A percentile compares a stretch with the other conserved stretches of the same genome.
These are phyloP conservation scores for Diorhabda carinulata DNA, from an alignment of 1,140 invertebrate genomes.

Conservation along the genomic window DNA sequence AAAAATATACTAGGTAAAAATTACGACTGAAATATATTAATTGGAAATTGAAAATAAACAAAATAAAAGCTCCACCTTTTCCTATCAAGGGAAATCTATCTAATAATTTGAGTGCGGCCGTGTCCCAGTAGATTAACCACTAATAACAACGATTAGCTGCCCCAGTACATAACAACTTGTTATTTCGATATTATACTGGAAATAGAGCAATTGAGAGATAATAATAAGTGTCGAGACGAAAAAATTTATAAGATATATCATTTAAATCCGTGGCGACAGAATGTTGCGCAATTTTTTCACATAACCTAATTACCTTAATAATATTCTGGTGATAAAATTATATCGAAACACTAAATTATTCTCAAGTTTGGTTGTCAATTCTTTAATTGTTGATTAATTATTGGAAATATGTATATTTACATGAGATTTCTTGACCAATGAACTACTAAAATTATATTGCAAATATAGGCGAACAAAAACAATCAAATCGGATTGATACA, in stretches of 20 bases:
- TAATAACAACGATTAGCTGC: too few relatives aligned
- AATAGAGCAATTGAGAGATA: neutral
- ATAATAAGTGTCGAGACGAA: neutral
- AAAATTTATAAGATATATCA: neutral
- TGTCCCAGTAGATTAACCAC: too few relatives aligned
- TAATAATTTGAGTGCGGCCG: too few relatives aligned
- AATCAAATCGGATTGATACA: too few relatives aligned
- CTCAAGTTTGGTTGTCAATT: neutral
- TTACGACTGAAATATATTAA: too few relatives aligned
- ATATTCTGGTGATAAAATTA: slow-evolving; percentile 1
- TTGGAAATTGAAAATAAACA: too few relatives aligned
- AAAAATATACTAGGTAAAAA: too few relatives aligned
- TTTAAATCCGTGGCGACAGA: neutral
- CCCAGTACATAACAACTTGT: neutral
- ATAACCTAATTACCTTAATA: neutral
- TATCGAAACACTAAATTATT: neutral
- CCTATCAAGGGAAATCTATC: too few relatives aligned
- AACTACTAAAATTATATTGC: too few relatives aligned
- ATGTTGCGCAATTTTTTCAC: neutral
- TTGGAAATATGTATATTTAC: neutral
- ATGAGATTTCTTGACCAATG: too few relatives aligned
- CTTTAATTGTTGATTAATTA: neutral
- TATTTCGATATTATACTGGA: neutral
- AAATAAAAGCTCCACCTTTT: too few relatives aligned
- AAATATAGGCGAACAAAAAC: too few relatives aligned